These are phyloP conservation scores for Brevimyrus niger DNA, from an alignment of 2,113 vertebrate genomes.

Conservation along the genomic window DNA sequence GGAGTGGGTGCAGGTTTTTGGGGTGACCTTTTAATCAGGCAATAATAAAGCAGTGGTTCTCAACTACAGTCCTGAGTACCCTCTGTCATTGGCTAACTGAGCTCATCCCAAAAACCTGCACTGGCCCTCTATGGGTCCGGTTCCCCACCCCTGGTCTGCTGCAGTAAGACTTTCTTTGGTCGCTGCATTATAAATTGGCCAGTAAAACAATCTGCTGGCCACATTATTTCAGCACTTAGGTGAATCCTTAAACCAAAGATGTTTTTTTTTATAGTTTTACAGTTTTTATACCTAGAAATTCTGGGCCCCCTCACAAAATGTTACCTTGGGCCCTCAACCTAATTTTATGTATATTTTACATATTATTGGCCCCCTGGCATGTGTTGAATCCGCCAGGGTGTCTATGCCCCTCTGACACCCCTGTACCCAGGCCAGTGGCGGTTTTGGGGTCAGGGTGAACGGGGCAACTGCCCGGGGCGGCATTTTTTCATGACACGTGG, in stretches of 20 bases:
- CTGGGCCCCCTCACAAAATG: background rate
- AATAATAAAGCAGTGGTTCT: too few species aligned
- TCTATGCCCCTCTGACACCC: background rate
- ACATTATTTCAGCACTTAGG: background rate
- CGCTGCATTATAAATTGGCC: background rate
- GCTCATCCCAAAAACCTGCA: too few species aligned
- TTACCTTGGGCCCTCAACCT: background rate
- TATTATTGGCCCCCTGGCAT: background rate
- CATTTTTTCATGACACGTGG: too few species aligned
- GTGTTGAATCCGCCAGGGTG: background rate
- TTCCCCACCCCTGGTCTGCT: background rate
- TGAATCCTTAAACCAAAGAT: background rate
- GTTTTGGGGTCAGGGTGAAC: too few species aligned
- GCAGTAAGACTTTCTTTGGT: background rate
- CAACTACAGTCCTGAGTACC: too few species aligned
- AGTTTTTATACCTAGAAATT: background rate
- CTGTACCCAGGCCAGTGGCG: too few species aligned
- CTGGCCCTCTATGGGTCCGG: too few species aligned
- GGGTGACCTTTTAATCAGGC: too few species aligned
- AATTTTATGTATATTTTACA: background rate
- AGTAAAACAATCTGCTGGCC: background rate
- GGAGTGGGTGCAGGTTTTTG: too few species aligned
- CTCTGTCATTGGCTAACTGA: too few species aligned
- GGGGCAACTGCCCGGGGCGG: too few species aligned
- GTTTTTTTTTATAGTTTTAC: too few species aligned